These are phyloP conservation scores for Stegastes partitus DNA, from an alignment of 2,113 vertebrate genomes.

Conservation along the genomic window DNA sequence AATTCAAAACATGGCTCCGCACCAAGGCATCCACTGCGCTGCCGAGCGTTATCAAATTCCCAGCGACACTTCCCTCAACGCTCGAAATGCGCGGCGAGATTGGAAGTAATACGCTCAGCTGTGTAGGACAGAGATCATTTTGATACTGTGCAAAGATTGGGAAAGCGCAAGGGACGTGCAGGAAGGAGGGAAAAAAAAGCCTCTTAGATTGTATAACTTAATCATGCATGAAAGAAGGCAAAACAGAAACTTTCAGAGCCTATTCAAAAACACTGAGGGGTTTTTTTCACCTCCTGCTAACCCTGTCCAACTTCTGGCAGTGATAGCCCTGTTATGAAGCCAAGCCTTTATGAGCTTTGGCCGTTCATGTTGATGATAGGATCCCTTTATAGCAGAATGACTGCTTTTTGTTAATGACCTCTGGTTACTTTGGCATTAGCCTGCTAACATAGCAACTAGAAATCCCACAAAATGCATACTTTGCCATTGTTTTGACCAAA, in stretches of 20 bases:
- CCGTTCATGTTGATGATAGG: slow-evolving; percentile 42
- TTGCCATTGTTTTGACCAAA: slow-evolving; percentile 8
- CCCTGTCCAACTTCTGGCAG: slow-evolving; percentile 63
- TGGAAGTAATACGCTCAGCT: slow-evolving; percentile 60
- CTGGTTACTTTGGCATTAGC: slow-evolving; percentile 46
- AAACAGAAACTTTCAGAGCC: slow-evolving; percentile 65
- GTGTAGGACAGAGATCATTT: slow-evolving; percentile 60
- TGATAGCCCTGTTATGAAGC: slow-evolving; percentile 45
- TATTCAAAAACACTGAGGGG: slow-evolving; percentile 57
- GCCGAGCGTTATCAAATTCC: slow-evolving; percentile 67
- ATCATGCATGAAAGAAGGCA: slow-evolving; percentile 68
- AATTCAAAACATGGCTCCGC: slow-evolving; percentile 74
- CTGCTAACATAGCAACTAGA: slow-evolving; percentile 28
- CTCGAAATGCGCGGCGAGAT: slow-evolving; percentile 62
- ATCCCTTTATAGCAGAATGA: slow-evolving; percentile 67
- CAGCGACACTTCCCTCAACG: slow-evolving; percentile 59
- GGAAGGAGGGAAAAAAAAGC: slow-evolving; percentile 6
- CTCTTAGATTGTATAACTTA: slow-evolving; percentile 74
- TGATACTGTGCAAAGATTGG: slow-evolving; percentile 58
- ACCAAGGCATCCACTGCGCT: slow-evolving; percentile 57
- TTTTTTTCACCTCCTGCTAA: slow-evolving; percentile 35
- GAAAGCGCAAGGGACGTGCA: slow-evolving; percentile 60
- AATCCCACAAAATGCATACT: slow-evolving; percentile 29
- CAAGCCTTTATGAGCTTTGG: slow-evolving; percentile 71
- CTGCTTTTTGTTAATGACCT: slow-evolving; percentile 54